Base-by-base conservation (phyloP, 2,797 vertebrate genomes). In the Pipistrellus kuhlii region DNA sequence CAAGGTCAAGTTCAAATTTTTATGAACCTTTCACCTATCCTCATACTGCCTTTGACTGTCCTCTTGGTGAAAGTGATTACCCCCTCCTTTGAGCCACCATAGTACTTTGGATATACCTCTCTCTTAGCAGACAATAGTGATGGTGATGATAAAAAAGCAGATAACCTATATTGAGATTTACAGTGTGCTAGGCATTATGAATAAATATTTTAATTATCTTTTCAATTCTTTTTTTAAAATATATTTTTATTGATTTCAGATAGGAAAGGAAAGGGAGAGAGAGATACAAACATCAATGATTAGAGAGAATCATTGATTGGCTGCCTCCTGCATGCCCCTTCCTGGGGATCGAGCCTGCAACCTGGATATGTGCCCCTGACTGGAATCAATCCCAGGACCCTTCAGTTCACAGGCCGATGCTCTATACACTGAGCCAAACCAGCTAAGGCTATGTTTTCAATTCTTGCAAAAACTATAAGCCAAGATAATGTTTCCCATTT, bases 381-480 rank as follows among this genome's bases (percentile, higher is more conserved):
- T 55, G 53, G 20, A 55, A 55, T 55, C 53, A 2, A 55, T 8
- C 53, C 53, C 2, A 2, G 20, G 20, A 55, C 53, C 8, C 7
- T 21, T 55, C 53, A 55, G 18, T 55, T 7, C 20, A 55, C 53
- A 55, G 53, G 20, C 53, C 8, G 53, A 21, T 2, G 8, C 20
- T 21, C 53, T 55, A 21, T 55, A 18, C 18, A 55, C 18, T 21
- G 53, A 55, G 53, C 18, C 18, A 55, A 55, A 55, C 18, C 20
- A 55, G 53, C 8, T 21, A 55, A 7, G 53, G 53, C 53, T 55
- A 53, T 53, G 20, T 55, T 83, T 96, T 76, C 23, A 73, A 12
- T 90, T 93, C 73, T 64, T 81, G 12, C 20, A 87, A 87, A 27
- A 38, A 62, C 15, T 64, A 32, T 89, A 83, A 94, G 38, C 32